These are phyloP conservation scores for Pilophorus perplexus DNA, from an alignment of 2,888 invertebrate genomes.

Conservation along the genomic window DNA sequence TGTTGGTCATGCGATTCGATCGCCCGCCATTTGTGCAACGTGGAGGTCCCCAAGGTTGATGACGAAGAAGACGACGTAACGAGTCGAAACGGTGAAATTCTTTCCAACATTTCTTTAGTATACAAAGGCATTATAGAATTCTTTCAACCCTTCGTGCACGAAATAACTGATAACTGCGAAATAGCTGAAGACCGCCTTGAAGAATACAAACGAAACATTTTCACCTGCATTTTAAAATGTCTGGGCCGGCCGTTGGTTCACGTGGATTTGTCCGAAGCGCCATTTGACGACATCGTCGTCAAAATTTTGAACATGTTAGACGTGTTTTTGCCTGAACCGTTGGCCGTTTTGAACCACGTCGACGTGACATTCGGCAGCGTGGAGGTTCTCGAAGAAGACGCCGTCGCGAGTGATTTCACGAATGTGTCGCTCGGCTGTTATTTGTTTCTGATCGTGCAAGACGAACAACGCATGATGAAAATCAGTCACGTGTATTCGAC, in stretches of 20 bases:
- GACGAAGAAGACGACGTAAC: conserved; percentile 6
- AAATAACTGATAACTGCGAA: neutral
- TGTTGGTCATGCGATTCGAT: conserved; percentile 22
- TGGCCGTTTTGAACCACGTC: neutral
- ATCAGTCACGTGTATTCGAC: conserved; percentile 23
- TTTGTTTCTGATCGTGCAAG: conserved; percentile 18
- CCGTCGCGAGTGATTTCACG: neutral
- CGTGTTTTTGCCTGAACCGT: neutral
- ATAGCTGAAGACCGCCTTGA: neutral
- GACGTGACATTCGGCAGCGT: conserved; percentile 18
- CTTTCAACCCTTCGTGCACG: conserved; percentile 9
- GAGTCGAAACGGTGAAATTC: neutral
- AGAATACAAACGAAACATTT: conserved; percentile 3
- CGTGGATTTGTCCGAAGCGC: conserved; percentile 8
- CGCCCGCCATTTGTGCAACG: conserved; percentile 17
- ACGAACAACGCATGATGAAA: neutral
- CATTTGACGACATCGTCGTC: neutral
- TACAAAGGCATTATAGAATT: conserved; percentile 17
- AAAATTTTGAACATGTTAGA: conserved; percentile 20
- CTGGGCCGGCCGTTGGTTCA: conserved; percentile 25
- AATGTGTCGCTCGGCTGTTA: conserved; percentile 26
- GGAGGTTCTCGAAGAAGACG: conserved; percentile 7
- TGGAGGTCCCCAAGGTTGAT: neutral
- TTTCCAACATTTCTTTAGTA: neutral
- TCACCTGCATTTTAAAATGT: conserved; percentile 12